Conservation (phyloP, 2,797 vertebrate species). For the Macroramphosus scolopax region DNA sequence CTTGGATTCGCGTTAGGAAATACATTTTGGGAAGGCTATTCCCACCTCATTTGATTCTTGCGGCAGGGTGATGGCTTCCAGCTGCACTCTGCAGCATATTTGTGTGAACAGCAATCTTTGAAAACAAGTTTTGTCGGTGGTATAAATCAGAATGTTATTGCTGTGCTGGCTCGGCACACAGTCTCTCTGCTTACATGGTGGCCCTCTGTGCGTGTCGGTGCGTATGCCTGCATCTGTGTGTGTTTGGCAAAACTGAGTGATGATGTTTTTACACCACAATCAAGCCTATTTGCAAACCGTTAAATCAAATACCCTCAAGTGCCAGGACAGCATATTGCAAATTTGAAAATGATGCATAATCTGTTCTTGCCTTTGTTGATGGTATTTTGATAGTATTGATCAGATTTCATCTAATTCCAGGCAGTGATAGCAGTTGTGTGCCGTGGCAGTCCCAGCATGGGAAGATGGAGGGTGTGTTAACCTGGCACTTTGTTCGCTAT, state of each 20-base stretch:
- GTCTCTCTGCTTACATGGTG: constrained; percentile 70
- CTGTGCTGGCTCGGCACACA: constrained; percentile 64
- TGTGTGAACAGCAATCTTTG: constrained; percentile 74
- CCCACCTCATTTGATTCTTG: constrained; percentile 69
- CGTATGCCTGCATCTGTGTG: constrained; percentile 50
- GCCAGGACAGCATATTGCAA: constrained; percentile 50
- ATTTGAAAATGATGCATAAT: constrained; percentile 59
- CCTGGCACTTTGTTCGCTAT: constrained; percentile 45
- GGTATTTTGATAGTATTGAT: constrained; percentile 54
- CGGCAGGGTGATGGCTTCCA: constrained; percentile 74
- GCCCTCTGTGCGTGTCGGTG: constrained; percentile 61
- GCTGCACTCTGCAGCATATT: constrained; percentile 72
- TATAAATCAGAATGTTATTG: constrained; percentile 75
- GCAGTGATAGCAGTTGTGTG: constrained; percentile 33
- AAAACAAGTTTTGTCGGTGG: constrained; percentile 77
- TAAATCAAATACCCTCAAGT: constrained; percentile 68
- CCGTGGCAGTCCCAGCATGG: constrained; percentile 20
- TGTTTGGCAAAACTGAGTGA: constrained; percentile 64
- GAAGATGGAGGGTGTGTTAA: constrained; percentile 42
- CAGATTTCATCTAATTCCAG: constrained; percentile 44
- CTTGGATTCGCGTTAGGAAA: constrained; percentile 76
- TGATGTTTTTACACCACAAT: constrained; percentile 73
- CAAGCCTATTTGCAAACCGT: constrained; percentile 71
- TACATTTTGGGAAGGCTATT: constrained; percentile 75
- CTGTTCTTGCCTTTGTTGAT: constrained; percentile 44